These are phyloP conservation scores for Felis catus DNA, from an alignment of 2,113 vertebrate species.

Conservation along the genomic window DNA sequence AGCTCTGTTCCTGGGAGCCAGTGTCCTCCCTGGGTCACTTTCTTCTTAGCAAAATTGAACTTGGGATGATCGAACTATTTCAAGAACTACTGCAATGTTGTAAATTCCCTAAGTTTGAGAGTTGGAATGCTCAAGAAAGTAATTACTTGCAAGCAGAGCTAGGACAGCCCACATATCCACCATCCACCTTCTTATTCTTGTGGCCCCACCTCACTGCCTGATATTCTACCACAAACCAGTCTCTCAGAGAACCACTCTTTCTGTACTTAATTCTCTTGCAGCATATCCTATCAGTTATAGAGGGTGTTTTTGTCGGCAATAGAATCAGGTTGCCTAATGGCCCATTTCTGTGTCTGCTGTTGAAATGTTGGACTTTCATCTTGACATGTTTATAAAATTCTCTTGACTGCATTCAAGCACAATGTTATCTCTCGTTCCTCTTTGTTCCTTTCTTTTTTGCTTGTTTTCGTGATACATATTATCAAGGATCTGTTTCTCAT, in stretches of 20 bases:
- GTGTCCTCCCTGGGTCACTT: neutral
- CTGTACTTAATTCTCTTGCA: neutral
- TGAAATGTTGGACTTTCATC: conserved; percentile 26
- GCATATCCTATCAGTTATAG: neutral
- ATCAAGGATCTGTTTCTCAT: conserved; percentile 31
- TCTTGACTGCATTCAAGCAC: neutral
- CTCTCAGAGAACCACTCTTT: neutral
- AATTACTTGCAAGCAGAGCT: conserved; percentile 8
- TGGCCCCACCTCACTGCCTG: neutral
- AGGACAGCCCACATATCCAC: neutral
- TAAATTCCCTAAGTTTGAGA: conserved; percentile 18
- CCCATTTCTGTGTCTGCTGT: neutral
- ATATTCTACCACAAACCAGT: neutral
- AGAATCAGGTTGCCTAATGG: neutral
- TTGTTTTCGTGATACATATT: conserved; percentile 41
- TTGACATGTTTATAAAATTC: conserved; percentile 10
- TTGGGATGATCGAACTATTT: conserved; percentile 46
- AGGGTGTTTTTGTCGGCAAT: neutral
- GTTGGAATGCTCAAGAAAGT: conserved; percentile 1
- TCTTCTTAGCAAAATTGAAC: conserved; percentile 47
- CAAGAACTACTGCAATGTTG: neutral
- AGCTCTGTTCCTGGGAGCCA: neutral
- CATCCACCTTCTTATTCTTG: neutral
- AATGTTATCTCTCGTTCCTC: neutral
- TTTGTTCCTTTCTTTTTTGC: neutral